These are phyloP conservation scores for Nibea coibor DNA, from an alignment of 2,113 vertebrate genomes.

Conservation along the genomic window DNA sequence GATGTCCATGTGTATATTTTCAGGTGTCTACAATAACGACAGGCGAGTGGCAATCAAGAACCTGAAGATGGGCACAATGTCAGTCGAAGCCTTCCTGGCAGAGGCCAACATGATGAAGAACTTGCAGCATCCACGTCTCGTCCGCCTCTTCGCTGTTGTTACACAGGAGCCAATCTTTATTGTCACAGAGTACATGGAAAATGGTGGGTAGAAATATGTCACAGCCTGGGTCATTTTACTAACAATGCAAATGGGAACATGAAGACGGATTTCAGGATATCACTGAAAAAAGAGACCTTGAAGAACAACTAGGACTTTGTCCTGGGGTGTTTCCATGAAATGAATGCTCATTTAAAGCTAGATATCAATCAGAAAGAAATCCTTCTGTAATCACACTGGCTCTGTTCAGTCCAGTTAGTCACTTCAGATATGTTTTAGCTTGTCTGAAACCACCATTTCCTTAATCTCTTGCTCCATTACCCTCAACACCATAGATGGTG, in stretches of 20 bases:
- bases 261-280: background rate
- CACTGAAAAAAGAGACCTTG: conserved; percentile 5
- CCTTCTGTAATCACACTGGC: background rate
- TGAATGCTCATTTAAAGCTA: conserved; percentile 4
- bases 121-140: conserved; percentile 90
- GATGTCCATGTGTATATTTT: conserved; percentile 13
- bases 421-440: conserved; percentile 53
- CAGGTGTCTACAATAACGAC: conserved; percentile 92
- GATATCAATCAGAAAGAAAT: conserved; percentile 3
- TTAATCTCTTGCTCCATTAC: conserved; percentile 18
- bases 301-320: background rate
- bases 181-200: conserved; percentile 98
- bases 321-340: conserved; percentile 33
- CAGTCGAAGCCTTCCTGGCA: conserved; percentile 92
- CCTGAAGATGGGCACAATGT: conserved; percentile 96
- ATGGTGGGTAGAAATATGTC: conserved; percentile 84
- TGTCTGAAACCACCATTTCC: conserved; percentile 42
- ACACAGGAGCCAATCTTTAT: conserved; percentile 98
- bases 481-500: conserved; percentile 18
- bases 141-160: conserved; percentile 95
- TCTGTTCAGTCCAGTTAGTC: conserved; percentile 19
- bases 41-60: conserved; percentile 95
- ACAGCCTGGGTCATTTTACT: conserved; percentile 8
- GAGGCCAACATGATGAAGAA: conserved; percentile 99
- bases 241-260: background rate